These are phyloP conservation scores for Acholoe squamosa DNA, from an alignment of 2,888 invertebrate species.

Conservation along the genomic window DNA sequence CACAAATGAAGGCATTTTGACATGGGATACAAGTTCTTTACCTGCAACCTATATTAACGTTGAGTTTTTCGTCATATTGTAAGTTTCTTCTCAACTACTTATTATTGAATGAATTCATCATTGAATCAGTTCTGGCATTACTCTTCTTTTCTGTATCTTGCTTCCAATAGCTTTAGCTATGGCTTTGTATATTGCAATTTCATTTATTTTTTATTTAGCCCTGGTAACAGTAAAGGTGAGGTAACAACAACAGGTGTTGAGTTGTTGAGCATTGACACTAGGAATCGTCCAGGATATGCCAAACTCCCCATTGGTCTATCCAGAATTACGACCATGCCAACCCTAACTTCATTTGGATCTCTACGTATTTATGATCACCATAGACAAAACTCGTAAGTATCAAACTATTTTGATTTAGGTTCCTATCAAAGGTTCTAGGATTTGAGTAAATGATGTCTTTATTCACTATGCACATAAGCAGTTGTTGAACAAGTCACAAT, in stretches of 20 bases:
- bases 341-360: background rate
- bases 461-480: no score
- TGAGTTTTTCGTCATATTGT: background rate
- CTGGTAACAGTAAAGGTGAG: background rate
- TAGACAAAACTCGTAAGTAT: background rate
- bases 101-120: no score
- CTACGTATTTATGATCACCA: background rate
- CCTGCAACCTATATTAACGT: background rate
- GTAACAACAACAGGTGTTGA: background rate
- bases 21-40: background rate
- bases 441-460: no score
- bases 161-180: no score
- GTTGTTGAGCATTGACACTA: background rate
- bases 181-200: no score
- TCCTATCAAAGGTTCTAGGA: no score
- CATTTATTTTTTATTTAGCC: background rate
- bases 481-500: no score
- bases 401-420: background rate
- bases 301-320: slow-evolving; percentile 11
- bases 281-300: background rate
- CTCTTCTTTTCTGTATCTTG: no score
- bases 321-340: background rate
- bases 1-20: background rate
- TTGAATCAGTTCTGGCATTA: no score
- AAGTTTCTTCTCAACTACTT: background rate